Evolutionary conservation across 1,140 invertebrate genomes (phyloP), one percentile per base, ranked within the genome.

Genomic region (Solenopsis fugax): DNA sequence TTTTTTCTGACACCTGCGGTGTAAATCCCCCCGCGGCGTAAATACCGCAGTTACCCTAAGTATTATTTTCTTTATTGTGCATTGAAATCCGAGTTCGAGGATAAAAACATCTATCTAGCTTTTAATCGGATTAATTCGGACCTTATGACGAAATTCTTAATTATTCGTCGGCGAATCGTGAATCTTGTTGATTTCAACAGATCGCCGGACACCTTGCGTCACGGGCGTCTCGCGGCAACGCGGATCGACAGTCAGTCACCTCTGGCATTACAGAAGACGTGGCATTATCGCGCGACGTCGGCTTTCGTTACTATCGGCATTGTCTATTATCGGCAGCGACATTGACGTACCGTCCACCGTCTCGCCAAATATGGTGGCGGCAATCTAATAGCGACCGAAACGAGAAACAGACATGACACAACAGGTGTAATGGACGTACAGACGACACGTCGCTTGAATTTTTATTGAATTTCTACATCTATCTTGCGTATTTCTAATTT

Each of bases 251-350:
- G 76, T 60, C 56, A 78, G 76, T 60, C 41, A 78, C 60, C 76
- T 78, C 60, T 78, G 80, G 64, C 65, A 82, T 82, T 69, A 82
- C 81, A 48, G 72, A 85, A 72, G 71, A 85, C 69, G 81, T 45
- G 67, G 37, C 81, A 76, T 85, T 85, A 85, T 72, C 81, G 56
- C 34, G 48, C 24, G 50, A 56, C 24, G 64, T 81, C 48, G 29
- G 62, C 62, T 81, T 81, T 69, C 77, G 62, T 81, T 81, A 81
- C 54, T 81, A 81, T 56, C 78, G 34, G 37, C 78, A 71, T 81
- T 81, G 69, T 71, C 64, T 81, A 77, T 62, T 56, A 67, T 81
- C 64, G 34, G 37, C 50, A 48, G 21, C 50, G 76, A 65, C 76
- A 29, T 62, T 78, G 76, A 78, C 76, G 48, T 29, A 67, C 41